These are phyloP conservation scores for Clivina fossor DNA, from an alignment of 2,888 invertebrate species.

Conservation along the genomic window DNA sequence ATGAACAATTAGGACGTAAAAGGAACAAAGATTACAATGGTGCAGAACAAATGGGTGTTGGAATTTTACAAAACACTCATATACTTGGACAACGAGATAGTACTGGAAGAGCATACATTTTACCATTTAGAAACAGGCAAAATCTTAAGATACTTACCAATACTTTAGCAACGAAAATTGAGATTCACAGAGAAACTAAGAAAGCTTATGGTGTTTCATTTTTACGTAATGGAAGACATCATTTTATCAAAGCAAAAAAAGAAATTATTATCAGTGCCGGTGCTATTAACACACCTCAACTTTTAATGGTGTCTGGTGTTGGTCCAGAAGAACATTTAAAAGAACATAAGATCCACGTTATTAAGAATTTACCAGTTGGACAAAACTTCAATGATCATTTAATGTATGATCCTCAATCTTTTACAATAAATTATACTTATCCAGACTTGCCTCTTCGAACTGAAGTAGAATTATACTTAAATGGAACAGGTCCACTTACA, in stretches of 20 bases:
- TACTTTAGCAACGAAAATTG: conserved; percentile 27
- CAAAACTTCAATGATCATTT: conserved; percentile 38
- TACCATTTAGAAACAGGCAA: conserved; percentile 24
- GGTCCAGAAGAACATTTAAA: conserved; percentile 35
- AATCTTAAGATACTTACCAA: conserved; percentile 36
- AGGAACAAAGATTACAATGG: conserved; percentile 38
- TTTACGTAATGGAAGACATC: conserved; percentile 28
- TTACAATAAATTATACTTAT: conserved; percentile 37
- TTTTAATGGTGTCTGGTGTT: conserved; percentile 38
- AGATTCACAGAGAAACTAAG: conserved; percentile 7
- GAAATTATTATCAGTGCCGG: conserved; percentile 37
- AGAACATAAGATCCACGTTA: conserved; percentile 32
- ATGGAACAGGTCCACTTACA: conserved; percentile 39
- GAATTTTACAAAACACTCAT: conserved; percentile 33
- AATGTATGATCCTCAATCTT: conserved; percentile 34
- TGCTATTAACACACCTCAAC: conserved; percentile 34
- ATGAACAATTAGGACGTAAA: conserved; percentile 27
- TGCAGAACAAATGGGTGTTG: conserved; percentile 25
- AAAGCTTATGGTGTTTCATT: conserved; percentile 36
- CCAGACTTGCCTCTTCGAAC: neutral
- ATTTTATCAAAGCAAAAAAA: conserved; percentile 28
- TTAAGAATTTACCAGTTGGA: conserved; percentile 39
- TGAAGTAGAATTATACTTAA: conserved; percentile 38
- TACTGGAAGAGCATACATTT: conserved; percentile 33
- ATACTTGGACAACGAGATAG: conserved; percentile 36